phyloP scores from a whole-genome alignment of 2,797 vertebrate genomes.

The Australoheros facetus region DNA sequence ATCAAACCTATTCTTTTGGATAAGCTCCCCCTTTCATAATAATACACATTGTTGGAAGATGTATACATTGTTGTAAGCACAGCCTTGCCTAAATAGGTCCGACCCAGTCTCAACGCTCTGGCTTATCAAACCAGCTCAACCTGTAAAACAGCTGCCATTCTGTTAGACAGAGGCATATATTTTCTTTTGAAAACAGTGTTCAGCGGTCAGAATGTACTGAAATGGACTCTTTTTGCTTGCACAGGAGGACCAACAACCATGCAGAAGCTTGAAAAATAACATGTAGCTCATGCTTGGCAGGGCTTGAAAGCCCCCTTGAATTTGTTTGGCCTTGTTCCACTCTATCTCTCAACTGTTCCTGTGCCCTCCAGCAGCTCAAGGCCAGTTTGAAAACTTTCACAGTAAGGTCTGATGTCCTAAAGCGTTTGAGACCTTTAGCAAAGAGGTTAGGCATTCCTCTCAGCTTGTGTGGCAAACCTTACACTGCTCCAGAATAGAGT shows the following conservation, averaged over 20 bases:
- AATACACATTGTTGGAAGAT: neutral
- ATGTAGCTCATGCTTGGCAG: conserved; percentile 52
- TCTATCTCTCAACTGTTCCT: conserved; percentile 40
- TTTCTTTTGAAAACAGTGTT: neutral
- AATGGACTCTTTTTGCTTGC: neutral
- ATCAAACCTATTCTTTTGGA: neutral
- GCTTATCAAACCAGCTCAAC: conserved; percentile 42
- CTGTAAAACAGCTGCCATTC: conserved; percentile 28
- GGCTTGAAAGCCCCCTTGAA: conserved; percentile 36
- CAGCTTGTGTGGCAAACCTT: conserved; percentile 65
- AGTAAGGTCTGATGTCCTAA: conserved; percentile 60
- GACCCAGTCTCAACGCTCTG: conserved; percentile 15
- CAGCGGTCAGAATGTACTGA: neutral
- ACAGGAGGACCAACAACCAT: neutral
- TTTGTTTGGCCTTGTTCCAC: conserved; percentile 44
- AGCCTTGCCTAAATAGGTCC: neutral
- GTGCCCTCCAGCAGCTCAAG: neutral
- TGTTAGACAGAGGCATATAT: neutral
- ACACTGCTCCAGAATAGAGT: conserved; percentile 64
- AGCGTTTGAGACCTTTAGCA: conserved; percentile 54
- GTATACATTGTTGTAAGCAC: neutral
- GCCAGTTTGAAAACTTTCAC: conserved; percentile 60
- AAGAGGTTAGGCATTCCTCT: conserved; percentile 71
- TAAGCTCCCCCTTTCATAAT: neutral
- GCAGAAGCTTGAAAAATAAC: conserved; percentile 38